Percentiles rank a stretch among this genome's conserved stretches.
Evolutionary conservation across 2,113 vertebrate species (phyloP).

Genomic region (Acrocephalus kingi): DNA sequence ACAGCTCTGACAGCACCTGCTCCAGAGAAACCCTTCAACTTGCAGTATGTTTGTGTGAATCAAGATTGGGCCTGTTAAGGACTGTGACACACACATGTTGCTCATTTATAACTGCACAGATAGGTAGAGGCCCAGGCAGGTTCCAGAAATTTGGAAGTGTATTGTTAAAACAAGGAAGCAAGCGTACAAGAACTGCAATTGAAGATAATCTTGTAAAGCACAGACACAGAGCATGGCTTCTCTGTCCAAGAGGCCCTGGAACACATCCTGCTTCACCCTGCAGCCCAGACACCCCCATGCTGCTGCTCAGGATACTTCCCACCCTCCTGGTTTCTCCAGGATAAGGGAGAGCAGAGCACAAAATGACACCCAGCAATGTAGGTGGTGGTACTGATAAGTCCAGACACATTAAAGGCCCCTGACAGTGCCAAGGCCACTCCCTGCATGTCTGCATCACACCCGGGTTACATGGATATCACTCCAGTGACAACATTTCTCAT

Average conservation of each 20-base stretch:
- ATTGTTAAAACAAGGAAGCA: not conserved
- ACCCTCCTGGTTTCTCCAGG: not conserved
- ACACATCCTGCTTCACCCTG: not conserved
- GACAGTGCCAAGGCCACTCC: not conserved
- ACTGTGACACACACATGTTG: not conserved
- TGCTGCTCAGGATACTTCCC: not conserved
- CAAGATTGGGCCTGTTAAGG: not conserved
- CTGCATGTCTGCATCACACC: fast-evolving
- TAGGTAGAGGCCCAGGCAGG: not conserved
- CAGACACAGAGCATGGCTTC: fast-evolving
- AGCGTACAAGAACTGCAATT: not conserved
- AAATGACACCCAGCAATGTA: not conserved
- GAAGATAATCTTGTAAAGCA: not conserved
- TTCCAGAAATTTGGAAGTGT: not conserved
- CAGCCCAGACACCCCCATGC: not conserved
- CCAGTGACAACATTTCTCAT: not conserved
- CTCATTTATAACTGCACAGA: not conserved
- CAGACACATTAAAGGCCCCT: not conserved
- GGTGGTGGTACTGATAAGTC: not conserved
- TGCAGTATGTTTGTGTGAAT: not conserved
- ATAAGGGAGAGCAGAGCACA: not conserved
- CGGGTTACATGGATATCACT: fast-evolving
- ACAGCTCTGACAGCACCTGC: not conserved
- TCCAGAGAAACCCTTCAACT: not conserved
- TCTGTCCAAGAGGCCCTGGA: not conserved